A percentile compares a stretch with the other conserved stretches of the same genome.
Conservation (phyloP, 2,888 invertebrate species). For the Coremacera marginata region DNA sequence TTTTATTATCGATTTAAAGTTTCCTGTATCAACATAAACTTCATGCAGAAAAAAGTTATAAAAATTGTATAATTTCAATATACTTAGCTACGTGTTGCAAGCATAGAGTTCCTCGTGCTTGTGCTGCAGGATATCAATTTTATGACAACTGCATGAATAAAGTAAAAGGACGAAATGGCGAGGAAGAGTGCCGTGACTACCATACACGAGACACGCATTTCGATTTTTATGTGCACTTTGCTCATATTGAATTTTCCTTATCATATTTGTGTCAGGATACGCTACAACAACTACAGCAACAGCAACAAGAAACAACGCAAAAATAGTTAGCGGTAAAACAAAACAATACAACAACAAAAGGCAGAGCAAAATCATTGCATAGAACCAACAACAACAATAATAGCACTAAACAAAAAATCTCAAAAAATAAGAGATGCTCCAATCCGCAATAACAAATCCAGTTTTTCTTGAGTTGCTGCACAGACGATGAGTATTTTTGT, state of each 20-base stretch:
- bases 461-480: neutral
- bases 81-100: conserved; percentile 20
- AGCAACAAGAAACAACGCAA: neutral
- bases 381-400: neutral
- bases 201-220: conserved; percentile 5
- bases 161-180: neutral
- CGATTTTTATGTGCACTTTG: conserved; percentile 21
- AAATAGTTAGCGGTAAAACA: conserved; percentile 3
- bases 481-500: neutral
- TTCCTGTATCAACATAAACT: neutral
- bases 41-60: neutral
- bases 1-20: neutral
- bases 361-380: neutral
- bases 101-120: neutral
- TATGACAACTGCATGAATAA: conserved; percentile 31
- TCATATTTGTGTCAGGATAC: conserved; percentile 31
- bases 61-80: conserved; percentile 21
- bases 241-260: conserved; percentile 30
- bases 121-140: conserved; percentile 25
- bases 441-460: conserved; percentile 23
- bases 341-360: neutral
- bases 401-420: conserved; percentile 1
- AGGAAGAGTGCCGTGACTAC: neutral
- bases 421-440: conserved; percentile 5
- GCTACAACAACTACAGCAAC: neutral